Evolutionary conservation across 2,113 vertebrate genomes (phyloP).

Genomic region (Poeciliopsis occidentalis): DNA sequence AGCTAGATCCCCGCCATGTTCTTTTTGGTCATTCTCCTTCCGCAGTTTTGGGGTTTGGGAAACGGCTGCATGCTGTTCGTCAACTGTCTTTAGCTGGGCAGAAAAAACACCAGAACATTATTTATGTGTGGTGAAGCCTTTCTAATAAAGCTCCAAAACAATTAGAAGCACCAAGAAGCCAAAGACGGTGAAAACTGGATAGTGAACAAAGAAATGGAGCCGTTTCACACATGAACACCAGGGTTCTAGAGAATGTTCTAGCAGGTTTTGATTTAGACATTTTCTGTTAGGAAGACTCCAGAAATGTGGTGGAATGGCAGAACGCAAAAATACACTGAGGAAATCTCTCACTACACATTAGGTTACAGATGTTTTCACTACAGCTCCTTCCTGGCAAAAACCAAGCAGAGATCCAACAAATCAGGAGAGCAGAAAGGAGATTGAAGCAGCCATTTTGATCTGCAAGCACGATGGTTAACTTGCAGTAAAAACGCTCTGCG

Average conservation of each 20-base stretch:
- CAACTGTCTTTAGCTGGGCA: constrained; percentile 87
- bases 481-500: not conserved
- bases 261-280: not conserved
- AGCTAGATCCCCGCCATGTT: constrained; percentile 75
- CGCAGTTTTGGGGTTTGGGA: constrained; percentile 92
- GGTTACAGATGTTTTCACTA: too few species aligned
- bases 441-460: not conserved
- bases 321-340: not conserved
- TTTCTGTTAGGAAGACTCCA: not conserved
- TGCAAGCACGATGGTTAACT: not conserved
- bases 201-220: not conserved
- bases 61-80: constrained; percentile 88
- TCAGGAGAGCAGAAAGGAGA: not conserved
- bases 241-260: not conserved
- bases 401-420: not conserved
- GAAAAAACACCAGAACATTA: constrained; percentile 3
- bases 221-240: not conserved
- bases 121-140: not conserved
- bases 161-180: not conserved
- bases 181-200: not conserved
- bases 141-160: not conserved
- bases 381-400: not conserved
- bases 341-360: too few species aligned
- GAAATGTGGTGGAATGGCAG: not conserved
- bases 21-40: constrained; percentile 86